Conservation (phyloP, 2,888 invertebrate species). For the Caenorhabditis japonica region DNA sequence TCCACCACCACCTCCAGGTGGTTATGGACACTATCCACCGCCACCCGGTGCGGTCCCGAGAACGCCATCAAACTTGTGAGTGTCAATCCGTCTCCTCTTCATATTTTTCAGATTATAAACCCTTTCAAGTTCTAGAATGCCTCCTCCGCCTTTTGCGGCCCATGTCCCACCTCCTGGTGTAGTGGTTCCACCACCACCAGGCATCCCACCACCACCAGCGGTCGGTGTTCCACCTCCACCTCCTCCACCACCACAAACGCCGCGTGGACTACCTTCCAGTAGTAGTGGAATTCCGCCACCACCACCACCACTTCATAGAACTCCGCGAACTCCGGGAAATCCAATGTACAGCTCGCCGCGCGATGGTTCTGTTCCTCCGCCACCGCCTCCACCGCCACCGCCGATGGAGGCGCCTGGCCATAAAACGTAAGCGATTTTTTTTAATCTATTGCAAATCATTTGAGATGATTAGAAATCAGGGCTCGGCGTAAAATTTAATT, state of each 20-base stretch:
- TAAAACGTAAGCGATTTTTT: slow-evolving; percentile 11
- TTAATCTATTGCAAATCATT: background rate
- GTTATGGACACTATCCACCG: background rate
- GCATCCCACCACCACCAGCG: background rate
- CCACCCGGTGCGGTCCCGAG: slow-evolving; percentile 12
- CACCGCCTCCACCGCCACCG: slow-evolving; percentile 7
- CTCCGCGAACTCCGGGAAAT: slow-evolving; percentile 20
- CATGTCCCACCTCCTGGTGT: too few species aligned
- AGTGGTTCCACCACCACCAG: slow-evolving; percentile 16
- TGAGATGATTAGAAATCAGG: background rate
- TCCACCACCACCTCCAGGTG: slow-evolving; percentile 6
- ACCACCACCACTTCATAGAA: slow-evolving; percentile 11
- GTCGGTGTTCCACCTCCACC: slow-evolving; percentile 27
- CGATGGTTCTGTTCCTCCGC: background rate
- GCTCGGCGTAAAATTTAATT: background rate
- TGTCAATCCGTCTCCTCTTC: slow-evolving; percentile 1
- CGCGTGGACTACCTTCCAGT: background rate
- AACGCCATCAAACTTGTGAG: slow-evolving; percentile 13
- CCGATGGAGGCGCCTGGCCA: background rate
- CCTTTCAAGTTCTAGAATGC: background rate
- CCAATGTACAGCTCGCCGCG: slow-evolving; percentile 11
- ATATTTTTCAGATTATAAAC: background rate
- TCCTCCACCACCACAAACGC: background rate
- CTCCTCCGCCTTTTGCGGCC: slow-evolving; percentile 5
- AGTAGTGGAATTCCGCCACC: slow-evolving; percentile 23